A percentile compares a stretch with the other conserved stretches of the same genome.
phyloP scores from a whole-genome alignment of 1,140 invertebrate genomes.

The Yoshiicerus persimilis region DNA sequence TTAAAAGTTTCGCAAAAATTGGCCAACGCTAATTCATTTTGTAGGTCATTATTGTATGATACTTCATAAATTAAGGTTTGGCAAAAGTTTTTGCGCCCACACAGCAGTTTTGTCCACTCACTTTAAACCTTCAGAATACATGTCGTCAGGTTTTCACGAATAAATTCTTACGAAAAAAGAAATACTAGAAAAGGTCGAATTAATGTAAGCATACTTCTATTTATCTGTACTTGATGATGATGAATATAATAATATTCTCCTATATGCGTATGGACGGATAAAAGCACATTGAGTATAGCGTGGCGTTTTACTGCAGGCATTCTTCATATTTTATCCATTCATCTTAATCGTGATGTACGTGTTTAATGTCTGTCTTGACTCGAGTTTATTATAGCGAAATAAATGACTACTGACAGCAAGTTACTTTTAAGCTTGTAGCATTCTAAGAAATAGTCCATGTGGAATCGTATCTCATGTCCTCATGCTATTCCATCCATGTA shows the following conservation, averaged over 20 bases:
- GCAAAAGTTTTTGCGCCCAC: background rate
- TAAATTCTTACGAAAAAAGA: background rate
- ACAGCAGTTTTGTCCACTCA: background rate
- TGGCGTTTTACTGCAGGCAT: background rate
- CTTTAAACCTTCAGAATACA: background rate
- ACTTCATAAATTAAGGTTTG: background rate
- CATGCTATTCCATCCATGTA: background rate
- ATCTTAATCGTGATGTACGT: background rate
- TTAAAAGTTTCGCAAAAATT: background rate
- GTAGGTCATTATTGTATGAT: background rate
- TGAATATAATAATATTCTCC: no score
- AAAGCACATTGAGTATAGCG: no score
- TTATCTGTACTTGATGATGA: background rate
- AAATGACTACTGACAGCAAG: background rate
- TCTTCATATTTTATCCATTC: background rate
- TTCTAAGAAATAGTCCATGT: constrained; percentile 7
- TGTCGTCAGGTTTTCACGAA: background rate
- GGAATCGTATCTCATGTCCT: background rate
- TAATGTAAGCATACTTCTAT: background rate
- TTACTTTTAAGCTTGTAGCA: background rate
- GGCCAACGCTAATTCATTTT: background rate
- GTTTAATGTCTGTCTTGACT: background rate
- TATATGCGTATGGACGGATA: no score
- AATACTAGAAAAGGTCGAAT: background rate
- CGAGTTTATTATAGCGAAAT: background rate